These are phyloP conservation scores for Trematocara nigrifrons DNA, from an alignment of 2,113 vertebrate species.

Conservation along the genomic window DNA sequence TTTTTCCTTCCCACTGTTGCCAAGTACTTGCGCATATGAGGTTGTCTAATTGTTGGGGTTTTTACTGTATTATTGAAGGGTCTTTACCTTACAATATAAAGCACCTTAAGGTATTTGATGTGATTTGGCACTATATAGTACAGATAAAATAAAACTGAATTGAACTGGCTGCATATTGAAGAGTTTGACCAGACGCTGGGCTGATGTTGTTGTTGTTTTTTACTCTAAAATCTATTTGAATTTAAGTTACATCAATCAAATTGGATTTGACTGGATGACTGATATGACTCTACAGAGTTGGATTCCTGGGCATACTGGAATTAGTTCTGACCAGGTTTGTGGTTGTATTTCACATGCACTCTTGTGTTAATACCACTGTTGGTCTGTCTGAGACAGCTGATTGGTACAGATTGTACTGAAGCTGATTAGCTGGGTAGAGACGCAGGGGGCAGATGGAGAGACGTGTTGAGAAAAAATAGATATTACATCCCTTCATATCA, in stretches of 20 bases:
- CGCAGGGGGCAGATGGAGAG: conserved; percentile 51
- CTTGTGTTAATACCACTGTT: not conserved
- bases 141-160: not conserved
- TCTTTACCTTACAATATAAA: not conserved
- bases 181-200: not conserved
- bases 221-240: not conserved
- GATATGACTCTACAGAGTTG: not conserved
- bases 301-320: not conserved
- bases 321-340: not conserved
- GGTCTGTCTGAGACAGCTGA: not conserved
- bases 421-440: conserved; percentile 21
- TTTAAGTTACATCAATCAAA: not conserved
- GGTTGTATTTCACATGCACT: not conserved
- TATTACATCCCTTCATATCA: conserved; percentile 24
- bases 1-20: not conserved
- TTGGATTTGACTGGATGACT: not conserved
- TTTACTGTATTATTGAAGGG: not conserved
- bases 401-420: not conserved
- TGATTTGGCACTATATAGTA: not conserved
- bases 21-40: not conserved
- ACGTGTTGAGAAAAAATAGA: conserved; percentile 42
- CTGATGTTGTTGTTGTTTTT: not conserved
- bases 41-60: not conserved
- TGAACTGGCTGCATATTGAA: not conserved
- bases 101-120: not conserved